Base-by-base conservation (phyloP, 2,888 invertebrate species). In the Beris morrisii region DNA sequence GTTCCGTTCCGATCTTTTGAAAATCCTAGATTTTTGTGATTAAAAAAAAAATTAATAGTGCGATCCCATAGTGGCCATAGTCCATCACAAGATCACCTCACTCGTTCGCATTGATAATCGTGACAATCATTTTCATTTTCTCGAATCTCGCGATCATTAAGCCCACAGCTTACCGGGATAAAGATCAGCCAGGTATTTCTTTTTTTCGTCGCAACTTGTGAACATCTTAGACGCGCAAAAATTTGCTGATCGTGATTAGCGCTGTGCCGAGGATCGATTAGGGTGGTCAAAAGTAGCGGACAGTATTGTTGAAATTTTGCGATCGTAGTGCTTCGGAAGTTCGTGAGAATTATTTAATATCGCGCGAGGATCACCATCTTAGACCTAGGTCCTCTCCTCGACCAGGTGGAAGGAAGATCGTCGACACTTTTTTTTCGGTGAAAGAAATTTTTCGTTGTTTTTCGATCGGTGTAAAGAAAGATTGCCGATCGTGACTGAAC, bases 311-410 rank as follows among this genome's bases (percentile, higher is more conserved):
- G 28, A 5, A 38, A 50, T 53, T 44, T 55, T 55, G 55, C 13
- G 22, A 38, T 38, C 38, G 22, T 22, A 44, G 44, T 45, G 45
- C 53, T 53, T 46, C 46, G 45, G 30, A 53, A 45, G 31, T 64
- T 46, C 45, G 64, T 54, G 64, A 44, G 46, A 45, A 64, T 64
- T 31, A 32, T 4, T 53, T 22, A n/a, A 50, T 52, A 15, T 45
- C 11, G 38, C 38, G 9, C 38, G 9, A 1, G 38, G 38, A 38
- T 38, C 38, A 38, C 22, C 22, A 9, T 38, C 7, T 7, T 38
- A 38, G 9, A 38, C 7, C 38, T 38, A 38, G 9, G 38, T 7
- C 7, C 38, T 38, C 12, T 30, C 45, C 30, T 45, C 52, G n/a
- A 15, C 12, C 38, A 38, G 38, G 38, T 38, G 38, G 38, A 38